Conservation (phyloP, 1,140 invertebrate species). For the Aphaenogaster floridana region DNA sequence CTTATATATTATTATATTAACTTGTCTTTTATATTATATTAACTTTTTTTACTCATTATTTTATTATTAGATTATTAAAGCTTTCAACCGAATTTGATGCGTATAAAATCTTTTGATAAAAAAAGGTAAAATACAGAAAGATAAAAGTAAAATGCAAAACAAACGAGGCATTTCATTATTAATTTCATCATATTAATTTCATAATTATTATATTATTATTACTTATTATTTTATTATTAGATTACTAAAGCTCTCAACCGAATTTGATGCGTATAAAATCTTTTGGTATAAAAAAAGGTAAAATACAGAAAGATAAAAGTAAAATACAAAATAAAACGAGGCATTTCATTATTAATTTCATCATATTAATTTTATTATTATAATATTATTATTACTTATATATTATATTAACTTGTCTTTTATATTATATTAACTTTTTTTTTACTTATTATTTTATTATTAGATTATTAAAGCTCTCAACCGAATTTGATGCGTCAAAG, state of each 20-base stretch:
- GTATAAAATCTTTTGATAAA: not conserved
- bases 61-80: not conserved
- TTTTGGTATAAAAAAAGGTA: too few relatives aligned
- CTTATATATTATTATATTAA: too few relatives aligned
- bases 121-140: too few relatives aligned
- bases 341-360: too few relatives aligned
- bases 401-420: not conserved
- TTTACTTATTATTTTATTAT: not conserved
- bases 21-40: too few relatives aligned
- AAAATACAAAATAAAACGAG: too few relatives aligned
- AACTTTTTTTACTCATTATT: too few relatives aligned
- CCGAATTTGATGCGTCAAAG: not conserved
- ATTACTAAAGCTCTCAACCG: not conserved
- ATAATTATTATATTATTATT: not conserved
- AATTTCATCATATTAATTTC: not conserved
- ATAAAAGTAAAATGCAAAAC: too few relatives aligned
- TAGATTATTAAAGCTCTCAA: not conserved
- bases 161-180: not conserved
- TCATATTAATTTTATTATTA: too few relatives aligned
- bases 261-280: not conserved
- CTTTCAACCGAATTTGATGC: not conserved
- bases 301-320: too few relatives aligned
- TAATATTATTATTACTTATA: not conserved
- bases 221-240: constrained; percentile 4
- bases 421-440: not conserved